Conservation (phyloP, 2,113 vertebrate genomes). For the Bungarus multicinctus region DNA sequence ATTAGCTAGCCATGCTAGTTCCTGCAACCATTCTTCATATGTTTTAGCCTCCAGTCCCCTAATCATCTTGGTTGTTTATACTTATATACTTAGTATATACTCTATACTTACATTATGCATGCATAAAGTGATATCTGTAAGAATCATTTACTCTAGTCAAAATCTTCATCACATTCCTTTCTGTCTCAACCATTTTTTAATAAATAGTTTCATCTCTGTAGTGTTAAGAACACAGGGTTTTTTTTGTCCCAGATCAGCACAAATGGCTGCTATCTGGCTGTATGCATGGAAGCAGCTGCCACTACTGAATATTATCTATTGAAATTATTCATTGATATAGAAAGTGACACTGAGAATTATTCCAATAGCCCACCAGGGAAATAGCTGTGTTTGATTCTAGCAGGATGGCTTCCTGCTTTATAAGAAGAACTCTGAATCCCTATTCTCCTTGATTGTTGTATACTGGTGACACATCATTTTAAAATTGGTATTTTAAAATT, state of each 20-base stretch:
- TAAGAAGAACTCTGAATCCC: not conserved
- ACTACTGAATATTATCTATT: not conserved
- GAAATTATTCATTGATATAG: constrained; percentile 6
- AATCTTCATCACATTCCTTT: not conserved
- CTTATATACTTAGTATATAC: no score
- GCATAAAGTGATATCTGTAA: not conserved
- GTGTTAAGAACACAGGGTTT: no score
- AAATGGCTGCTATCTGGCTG: not conserved
- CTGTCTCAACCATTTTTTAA: not conserved
- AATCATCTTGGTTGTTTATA: no score
- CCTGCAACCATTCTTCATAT: no score
- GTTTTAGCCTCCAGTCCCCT: no score
- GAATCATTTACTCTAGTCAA: not conserved
- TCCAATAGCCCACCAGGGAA: not conserved
- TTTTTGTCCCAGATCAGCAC: not conserved
- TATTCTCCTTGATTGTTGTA: not conserved
- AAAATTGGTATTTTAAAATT: constrained; percentile 18
- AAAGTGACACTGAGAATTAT: constrained; percentile 16
- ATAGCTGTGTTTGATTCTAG: not conserved
- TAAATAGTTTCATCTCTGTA: not conserved
- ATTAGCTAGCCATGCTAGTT: no score
- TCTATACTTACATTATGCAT: not conserved
- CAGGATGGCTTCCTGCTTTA: not conserved
- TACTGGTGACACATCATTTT: not conserved
- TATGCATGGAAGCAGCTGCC: not conserved